A percentile compares a stretch with the other conserved stretches of the same genome.
Conservation (phyloP, 1,140 invertebrate genomes). For the Euwallacea fornicatus region DNA sequence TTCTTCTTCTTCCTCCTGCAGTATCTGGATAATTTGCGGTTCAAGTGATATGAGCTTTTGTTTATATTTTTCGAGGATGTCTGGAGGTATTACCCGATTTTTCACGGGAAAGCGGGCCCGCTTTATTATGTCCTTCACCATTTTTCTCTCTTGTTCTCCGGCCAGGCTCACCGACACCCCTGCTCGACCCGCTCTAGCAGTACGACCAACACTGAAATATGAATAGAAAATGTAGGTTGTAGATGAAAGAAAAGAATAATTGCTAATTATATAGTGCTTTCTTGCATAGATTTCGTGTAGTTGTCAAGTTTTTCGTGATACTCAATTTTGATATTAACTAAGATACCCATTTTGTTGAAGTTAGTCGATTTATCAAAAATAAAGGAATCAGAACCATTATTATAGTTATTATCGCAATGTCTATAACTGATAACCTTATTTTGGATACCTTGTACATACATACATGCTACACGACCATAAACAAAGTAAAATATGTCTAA, state of each 20-base stretch:
- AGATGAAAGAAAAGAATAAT: neutral
- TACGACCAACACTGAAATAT: conserved; percentile 66
- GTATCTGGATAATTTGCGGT: conserved; percentile 75
- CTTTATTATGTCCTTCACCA: conserved; percentile 92
- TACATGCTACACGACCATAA: too few species aligned
- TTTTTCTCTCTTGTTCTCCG: conserved; percentile 85
- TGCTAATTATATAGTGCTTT: neutral
- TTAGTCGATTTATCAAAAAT: neutral
- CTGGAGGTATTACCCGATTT: conserved; percentile 80
- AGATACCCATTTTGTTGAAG: too few species aligned
- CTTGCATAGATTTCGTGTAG: neutral
- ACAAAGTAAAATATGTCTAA: neutral
- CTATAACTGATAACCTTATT: too few species aligned
- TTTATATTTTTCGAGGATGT: conserved; percentile 87
- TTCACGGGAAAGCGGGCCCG: conserved; percentile 84
- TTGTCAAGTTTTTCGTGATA: neutral
- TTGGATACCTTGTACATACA: too few species aligned
- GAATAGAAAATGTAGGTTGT: neutral
- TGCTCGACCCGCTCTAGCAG: conserved; percentile 87
- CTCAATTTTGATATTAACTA: too few species aligned
- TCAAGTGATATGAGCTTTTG: conserved; percentile 73
- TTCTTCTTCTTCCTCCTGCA: conserved; percentile 84
- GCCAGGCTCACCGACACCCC: conserved; percentile 92
- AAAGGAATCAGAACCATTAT: neutral
- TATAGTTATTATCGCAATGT: too few species aligned